These are phyloP conservation scores for Idaea aversata DNA, from an alignment of 2,888 invertebrate genomes.

Conservation along the genomic window DNA sequence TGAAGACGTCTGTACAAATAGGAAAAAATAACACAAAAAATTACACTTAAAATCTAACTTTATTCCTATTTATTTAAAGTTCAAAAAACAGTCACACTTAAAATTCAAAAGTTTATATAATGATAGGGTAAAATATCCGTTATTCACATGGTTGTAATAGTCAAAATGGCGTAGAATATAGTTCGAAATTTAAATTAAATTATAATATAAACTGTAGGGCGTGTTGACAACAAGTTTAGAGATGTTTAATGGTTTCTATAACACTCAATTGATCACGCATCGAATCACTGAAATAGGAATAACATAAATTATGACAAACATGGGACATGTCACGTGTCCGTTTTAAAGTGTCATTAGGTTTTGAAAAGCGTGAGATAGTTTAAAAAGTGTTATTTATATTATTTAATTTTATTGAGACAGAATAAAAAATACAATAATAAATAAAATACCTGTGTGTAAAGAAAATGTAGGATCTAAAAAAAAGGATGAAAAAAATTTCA, in stretches of 20 bases:
- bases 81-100: slow-evolving; percentile 13
- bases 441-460: too few species aligned
- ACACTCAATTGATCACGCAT: slow-evolving; percentile 75
- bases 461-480: too few species aligned
- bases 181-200: slow-evolving; percentile 49
- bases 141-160: background rate
- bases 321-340: slow-evolving; percentile 51
- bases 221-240: slow-evolving; percentile 51
- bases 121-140: background rate
- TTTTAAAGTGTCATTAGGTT: slow-evolving; percentile 44
- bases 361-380: slow-evolving; percentile 20
- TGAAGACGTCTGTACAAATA: slow-evolving; percentile 61
- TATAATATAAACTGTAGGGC: slow-evolving; percentile 65
- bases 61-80: slow-evolving; percentile 15
- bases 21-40: slow-evolving; percentile 27
- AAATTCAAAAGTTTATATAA: background rate
- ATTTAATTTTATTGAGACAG: too few species aligned
- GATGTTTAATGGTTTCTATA: slow-evolving; percentile 73
- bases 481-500: too few species aligned
- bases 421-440: too few species aligned
- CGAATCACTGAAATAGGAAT: slow-evolving; percentile 48
- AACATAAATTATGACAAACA: slow-evolving; percentile 56
- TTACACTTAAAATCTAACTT: slow-evolving; percentile 21
- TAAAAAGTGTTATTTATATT: background rate
- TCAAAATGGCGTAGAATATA: slow-evolving; percentile 4